Evolutionary conservation across 2,113 vertebrate genomes (phyloP).

Genomic region (Zosterops japonicus): DNA sequence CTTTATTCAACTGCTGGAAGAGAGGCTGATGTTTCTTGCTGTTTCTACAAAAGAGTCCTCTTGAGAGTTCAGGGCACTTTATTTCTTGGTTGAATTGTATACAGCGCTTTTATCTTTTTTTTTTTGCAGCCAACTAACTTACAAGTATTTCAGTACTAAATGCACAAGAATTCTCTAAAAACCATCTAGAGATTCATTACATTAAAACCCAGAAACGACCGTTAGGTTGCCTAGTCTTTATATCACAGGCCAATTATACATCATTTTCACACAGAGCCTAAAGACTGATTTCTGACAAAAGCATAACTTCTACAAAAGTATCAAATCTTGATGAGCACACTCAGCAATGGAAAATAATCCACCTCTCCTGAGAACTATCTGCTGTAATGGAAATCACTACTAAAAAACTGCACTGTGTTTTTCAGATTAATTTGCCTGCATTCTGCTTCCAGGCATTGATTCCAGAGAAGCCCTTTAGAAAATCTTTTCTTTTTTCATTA

Average conservation of each 20-base stretch:
- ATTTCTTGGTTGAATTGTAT: background rate
- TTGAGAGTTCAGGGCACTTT: background rate
- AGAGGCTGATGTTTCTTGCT: background rate
- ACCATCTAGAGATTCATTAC: background rate
- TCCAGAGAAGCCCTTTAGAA: background rate
- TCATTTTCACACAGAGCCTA: background rate
- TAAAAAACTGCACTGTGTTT: background rate
- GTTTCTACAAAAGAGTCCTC: background rate
- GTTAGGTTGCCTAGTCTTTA: background rate
- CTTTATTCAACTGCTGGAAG: background rate
- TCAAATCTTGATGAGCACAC: background rate
- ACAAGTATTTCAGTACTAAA: background rate
- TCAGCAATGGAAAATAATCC: background rate
- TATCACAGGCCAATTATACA: background rate
- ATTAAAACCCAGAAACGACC: background rate
- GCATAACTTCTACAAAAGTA: background rate
- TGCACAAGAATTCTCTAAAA: background rate
- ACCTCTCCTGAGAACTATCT: background rate
- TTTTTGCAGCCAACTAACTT: background rate
- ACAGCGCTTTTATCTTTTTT: background rate
- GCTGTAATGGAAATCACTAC: background rate
- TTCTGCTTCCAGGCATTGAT: background rate
- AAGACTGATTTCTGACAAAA: background rate
- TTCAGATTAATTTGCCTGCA: background rate
- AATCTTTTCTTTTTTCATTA: background rate